These are phyloP conservation scores for Balaeniceps rex DNA, from an alignment of 2,113 vertebrate genomes.

Conservation along the genomic window DNA sequence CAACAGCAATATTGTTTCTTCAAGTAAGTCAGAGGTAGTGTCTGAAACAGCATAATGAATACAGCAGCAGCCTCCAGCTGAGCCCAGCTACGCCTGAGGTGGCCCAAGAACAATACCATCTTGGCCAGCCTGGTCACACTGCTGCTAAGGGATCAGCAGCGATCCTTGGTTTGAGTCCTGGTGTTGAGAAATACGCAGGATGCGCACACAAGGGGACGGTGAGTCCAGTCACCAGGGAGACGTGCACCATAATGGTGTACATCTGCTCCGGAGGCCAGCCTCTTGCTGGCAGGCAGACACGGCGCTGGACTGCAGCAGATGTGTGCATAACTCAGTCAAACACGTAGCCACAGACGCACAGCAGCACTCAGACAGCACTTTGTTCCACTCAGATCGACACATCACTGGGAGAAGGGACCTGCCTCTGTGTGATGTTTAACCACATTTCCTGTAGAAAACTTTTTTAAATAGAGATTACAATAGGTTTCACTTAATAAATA, in stretches of 20 bases:
- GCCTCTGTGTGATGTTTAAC: neutral
- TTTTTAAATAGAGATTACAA: neutral
- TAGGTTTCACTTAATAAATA: conserved; percentile 1
- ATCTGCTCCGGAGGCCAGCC: neutral
- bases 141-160: neutral
- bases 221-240: neutral
- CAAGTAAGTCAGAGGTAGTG: conserved; percentile 27
- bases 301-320: neutral
- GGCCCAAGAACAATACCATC: neutral
- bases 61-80: neutral
- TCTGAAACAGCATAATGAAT: neutral
- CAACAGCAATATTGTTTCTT: neutral
- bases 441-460: neutral
- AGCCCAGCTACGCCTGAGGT: neutral
- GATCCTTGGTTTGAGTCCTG: neutral
- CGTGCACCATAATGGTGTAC: neutral
- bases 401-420: neutral
- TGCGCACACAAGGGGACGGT: neutral
- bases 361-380: neutral
- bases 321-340: neutral
- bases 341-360: neutral
- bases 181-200: neutral
- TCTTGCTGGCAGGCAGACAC: neutral
- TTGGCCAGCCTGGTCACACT: neutral
- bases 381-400: neutral